These are phyloP conservation scores for Bombus vancouverensis DNA, from an alignment of 1,140 invertebrate genomes.

Conservation along the genomic window DNA sequence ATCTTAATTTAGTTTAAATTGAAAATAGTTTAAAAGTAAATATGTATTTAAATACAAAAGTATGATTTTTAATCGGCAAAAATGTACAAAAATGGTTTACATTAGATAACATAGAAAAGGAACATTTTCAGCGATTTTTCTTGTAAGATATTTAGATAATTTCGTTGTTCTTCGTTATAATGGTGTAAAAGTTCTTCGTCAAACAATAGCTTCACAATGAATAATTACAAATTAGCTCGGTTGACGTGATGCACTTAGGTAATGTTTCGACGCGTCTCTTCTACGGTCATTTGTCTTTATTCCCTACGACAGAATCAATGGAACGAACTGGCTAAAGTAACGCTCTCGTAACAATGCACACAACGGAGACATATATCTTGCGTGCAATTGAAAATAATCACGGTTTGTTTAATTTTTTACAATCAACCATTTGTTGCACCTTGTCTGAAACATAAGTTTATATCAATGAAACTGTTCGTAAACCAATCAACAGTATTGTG, in stretches of 20 bases:
- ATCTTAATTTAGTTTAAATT: too few relatives aligned
- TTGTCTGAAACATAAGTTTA: not conserved
- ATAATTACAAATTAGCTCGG: constrained; percentile 22
- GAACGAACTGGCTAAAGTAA: constrained; percentile 9
- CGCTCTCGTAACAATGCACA: constrained; percentile 5
- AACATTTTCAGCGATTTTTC: not conserved
- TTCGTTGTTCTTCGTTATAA: not conserved
- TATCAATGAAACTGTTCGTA: not conserved
- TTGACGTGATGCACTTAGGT: constrained; percentile 8
- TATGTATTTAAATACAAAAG: not conserved
- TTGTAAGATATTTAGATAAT: not conserved
- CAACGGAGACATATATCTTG: not conserved
- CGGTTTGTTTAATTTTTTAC: not conserved
- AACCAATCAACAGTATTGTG: not conserved
- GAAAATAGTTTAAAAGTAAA: not conserved
- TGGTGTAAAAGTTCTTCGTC: not conserved
- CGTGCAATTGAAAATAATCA: constrained; percentile 9
- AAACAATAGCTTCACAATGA: constrained; percentile 6
- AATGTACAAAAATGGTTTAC: not conserved
- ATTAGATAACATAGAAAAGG: not conserved
- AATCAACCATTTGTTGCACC: not conserved
- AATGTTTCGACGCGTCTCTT: constrained; percentile 13
- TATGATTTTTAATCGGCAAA: not conserved
- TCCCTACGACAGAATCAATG: constrained; percentile 10
- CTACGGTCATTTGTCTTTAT: constrained; percentile 18